Evolutionary conservation across 2,113 vertebrate species (phyloP).

Genomic region (Gnathonemus longibarbis): DNA sequence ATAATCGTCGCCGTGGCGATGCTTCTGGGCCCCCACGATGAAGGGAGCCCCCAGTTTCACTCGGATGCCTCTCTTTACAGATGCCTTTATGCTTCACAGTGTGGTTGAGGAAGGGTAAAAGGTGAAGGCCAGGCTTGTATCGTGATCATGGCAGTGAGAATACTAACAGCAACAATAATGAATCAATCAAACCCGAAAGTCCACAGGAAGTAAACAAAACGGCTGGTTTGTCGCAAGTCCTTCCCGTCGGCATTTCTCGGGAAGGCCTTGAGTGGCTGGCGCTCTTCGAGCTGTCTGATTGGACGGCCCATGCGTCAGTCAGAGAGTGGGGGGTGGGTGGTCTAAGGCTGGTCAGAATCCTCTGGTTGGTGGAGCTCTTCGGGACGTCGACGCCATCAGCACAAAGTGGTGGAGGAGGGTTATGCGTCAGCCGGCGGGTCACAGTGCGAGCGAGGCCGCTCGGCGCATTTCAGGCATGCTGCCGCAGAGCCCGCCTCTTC

Average conservation of each 20-base stretch:
- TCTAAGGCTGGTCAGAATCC: conserved; percentile 14
- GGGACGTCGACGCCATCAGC: neutral
- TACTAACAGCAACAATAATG: conserved; percentile 23
- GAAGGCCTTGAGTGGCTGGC: conserved; percentile 7
- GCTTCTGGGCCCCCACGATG: conserved; percentile 10
- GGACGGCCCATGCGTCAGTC: conserved; percentile 37
- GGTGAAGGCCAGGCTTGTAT: conserved; percentile 21
- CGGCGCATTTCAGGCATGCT: conserved; percentile 65
- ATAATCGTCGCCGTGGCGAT: conserved; percentile 28
- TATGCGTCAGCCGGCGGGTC: conserved; percentile 45
- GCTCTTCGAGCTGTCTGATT: conserved; percentile 33
- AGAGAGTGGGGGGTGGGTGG: conserved; percentile 11
- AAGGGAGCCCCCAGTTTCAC: neutral
- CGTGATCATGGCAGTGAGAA: conserved; percentile 7
- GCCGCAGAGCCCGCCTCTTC: conserved; percentile 90
- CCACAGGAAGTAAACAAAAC: conserved; percentile 22
- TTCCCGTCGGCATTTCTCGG: neutral
- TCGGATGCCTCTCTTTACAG: neutral
- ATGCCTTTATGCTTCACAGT: conserved; percentile 24
- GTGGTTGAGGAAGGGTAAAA: conserved; percentile 1
- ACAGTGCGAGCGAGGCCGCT: conserved; percentile 49
- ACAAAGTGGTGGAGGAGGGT: neutral
- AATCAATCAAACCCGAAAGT: conserved; percentile 17
- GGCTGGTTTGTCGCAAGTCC: conserved; percentile 2
- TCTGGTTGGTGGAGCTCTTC: neutral